Evolutionary conservation across 1,140 invertebrate genomes (phyloP).

Genomic region (Zaprionus lachaisei): DNA sequence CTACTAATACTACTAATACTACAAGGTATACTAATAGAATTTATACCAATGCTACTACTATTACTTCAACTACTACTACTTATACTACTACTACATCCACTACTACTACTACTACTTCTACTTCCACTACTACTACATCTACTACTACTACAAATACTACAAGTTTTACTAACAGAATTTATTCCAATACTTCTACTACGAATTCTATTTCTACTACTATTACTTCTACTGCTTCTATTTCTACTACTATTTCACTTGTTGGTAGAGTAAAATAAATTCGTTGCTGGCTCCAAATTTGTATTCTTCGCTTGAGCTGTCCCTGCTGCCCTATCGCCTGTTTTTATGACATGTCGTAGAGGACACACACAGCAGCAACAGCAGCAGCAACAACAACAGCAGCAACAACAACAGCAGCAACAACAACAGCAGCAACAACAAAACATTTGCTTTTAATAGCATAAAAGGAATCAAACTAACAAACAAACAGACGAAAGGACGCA

Average conservation of each 20-base stretch:
- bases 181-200: background rate
- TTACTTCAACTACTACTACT: background rate
- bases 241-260: background rate
- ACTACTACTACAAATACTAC: background rate
- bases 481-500: slow-evolving; percentile 28
- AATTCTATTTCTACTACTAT: background rate
- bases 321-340: slow-evolving; percentile 39
- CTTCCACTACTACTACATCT: background rate
- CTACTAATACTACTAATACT: no score
- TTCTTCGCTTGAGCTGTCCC: background rate
- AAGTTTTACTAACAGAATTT: background rate
- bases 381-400: slow-evolving; percentile 10
- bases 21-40: background rate
- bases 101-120: background rate
- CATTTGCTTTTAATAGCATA: slow-evolving; percentile 57
- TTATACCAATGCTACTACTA: background rate
- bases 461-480: slow-evolving; percentile 29
- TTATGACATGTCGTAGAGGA: slow-evolving; percentile 71
- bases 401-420: background rate
- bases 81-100: background rate
- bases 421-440: slow-evolving; percentile 21
- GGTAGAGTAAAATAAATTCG: background rate
- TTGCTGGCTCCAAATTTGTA: slow-evolving; percentile 1
- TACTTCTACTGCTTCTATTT: background rate
- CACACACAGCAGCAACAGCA: slow-evolving; percentile 31